These are phyloP conservation scores for Chrysomela aeneicollis DNA, from an alignment of 2,888 invertebrate species.

Conservation along the genomic window DNA sequence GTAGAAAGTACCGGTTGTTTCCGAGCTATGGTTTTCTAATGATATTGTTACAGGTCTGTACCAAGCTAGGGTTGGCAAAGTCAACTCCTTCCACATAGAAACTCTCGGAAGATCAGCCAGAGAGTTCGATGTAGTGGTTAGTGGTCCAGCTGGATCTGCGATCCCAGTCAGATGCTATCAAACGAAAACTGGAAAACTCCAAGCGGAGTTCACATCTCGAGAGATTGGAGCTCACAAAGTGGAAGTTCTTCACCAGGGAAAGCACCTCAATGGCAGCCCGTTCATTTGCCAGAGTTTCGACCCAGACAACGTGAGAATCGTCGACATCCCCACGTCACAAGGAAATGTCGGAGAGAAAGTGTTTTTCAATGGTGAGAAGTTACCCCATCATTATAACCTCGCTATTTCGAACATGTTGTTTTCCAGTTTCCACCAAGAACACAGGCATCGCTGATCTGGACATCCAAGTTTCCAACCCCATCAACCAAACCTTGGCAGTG, in stretches of 20 bases:
- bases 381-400: too few relatives aligned
- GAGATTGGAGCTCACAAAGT: conserved; percentile 73
- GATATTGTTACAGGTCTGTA: conserved; percentile 72
- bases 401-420: neutral
- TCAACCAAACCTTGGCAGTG: conserved; percentile 83
- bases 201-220: conserved; percentile 91
- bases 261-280: conserved; percentile 91
- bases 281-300: conserved; percentile 94
- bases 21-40: neutral
- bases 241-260: conserved; percentile 90
- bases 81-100: conserved; percentile 88
- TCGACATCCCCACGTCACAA: conserved; percentile 77
- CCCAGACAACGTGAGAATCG: conserved; percentile 80
- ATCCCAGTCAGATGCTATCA: conserved; percentile 81
- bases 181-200: conserved; percentile 92
- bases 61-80: conserved; percentile 82
- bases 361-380: conserved; percentile 74
- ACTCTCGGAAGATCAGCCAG: conserved; percentile 84
- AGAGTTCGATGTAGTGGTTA: conserved; percentile 90
- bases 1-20: conserved; percentile 54
- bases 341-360: conserved; percentile 85
- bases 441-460: conserved; percentile 87
- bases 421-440: conserved; percentile 78
- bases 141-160: conserved; percentile 60
- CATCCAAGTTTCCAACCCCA: conserved; percentile 86